These are phyloP conservation scores for Heliconius ethilla DNA, from an alignment of 2,888 invertebrate species.

Conservation along the genomic window DNA sequence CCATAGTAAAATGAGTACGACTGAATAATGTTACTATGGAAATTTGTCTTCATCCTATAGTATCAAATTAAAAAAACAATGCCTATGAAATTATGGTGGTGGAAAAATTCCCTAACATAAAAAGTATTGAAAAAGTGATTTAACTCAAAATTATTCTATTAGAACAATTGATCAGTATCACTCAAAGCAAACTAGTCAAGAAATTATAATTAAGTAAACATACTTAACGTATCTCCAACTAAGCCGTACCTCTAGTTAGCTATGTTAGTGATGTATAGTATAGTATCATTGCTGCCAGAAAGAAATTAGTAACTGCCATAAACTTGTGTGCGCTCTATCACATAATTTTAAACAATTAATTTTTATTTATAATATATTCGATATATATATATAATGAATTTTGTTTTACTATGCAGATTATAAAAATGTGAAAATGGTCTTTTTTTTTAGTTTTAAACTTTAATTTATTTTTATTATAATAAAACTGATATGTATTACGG, in stretches of 20 bases:
- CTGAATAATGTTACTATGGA: not conserved
- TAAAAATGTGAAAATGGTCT: not conserved
- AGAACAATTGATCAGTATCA: constrained; percentile 22
- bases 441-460: not conserved
- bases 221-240: constrained; percentile 21
- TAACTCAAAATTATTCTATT: constrained; percentile 6
- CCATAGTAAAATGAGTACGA: not conserved
- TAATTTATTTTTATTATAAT: not conserved
- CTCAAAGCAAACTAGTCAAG: constrained; percentile 32
- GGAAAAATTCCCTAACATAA: not conserved
- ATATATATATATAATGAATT: constrained; percentile 2
- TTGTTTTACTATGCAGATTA: not conserved
- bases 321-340: constrained; percentile 32
- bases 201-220: constrained; percentile 28
- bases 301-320: constrained; percentile 44
- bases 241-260: constrained; percentile 33
- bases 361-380: not conserved
- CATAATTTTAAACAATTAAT: not conserved
- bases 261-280: constrained; percentile 30
- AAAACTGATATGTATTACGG: not conserved
- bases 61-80: not conserved
- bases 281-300: constrained; percentile 40
- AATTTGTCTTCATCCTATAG: not conserved
- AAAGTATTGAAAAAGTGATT: constrained; percentile 17
- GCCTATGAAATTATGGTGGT: not conserved